Base-by-base conservation (phyloP, 2,797 vertebrate genomes). In the Rhodeus uyekii region DNA sequence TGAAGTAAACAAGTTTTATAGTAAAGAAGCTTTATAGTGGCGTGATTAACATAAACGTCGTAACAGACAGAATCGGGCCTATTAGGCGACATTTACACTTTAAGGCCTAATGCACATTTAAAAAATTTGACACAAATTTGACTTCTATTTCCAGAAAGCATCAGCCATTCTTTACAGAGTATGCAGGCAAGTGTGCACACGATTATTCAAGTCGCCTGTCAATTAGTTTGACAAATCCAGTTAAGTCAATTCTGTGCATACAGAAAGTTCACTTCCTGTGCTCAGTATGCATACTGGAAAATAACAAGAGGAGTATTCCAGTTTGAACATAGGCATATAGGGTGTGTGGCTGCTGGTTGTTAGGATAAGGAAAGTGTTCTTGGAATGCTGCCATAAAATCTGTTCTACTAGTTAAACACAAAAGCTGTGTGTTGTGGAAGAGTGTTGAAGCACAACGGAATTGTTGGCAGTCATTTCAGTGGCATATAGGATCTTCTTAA, bases 331-430 rank as follows among this genome's bases (percentile, higher is more conserved):
- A 24, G 42, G 14, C 32, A 19, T 38, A 46, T 77, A n/a, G 24
- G 50, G 34, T 60, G 68, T 65, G 10, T 29, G 65, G 38, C 60
- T 44, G 32, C 38, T 80, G 32, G 44, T 65, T 81, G 79, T 63
- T 73, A 74, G 38, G 71, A 75, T 75, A 44, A 55, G 80, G 32
- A 29, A 67, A 60, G 46, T 63, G 34, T 38, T 81, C 18, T 73
- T 74, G 79, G 79, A 75, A 65, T 27, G 6, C 71, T 74, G 69
- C 80, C 80, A 74, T 64, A 65, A 39, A 81, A 53, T n/a, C 8
- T 39, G 58, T 63, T 53, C 32, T 69, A 53, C 42, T 81, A 64
- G 79, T 63, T 74, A 60, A 74, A 74, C 65, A 65, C 36, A 81
- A 74, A 81, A 39, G n/a, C 50, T 39, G 67, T 73, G 58, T 81